Conservation (phyloP, 1,140 invertebrate genomes). For the Agrilus planipennis region DNA sequence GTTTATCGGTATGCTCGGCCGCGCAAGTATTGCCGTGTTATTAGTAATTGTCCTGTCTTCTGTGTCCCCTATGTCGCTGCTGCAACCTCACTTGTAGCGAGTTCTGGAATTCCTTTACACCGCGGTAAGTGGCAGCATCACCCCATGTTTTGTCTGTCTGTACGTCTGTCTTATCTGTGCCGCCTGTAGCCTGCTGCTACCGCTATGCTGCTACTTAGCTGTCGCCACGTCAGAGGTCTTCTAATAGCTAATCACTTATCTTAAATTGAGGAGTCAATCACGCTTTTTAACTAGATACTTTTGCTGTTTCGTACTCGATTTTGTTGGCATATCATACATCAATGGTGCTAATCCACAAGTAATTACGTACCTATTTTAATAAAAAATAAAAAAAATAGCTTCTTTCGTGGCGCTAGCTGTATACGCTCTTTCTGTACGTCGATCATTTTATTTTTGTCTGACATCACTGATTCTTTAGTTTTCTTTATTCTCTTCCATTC, state of each 20-base stretch:
- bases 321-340: no score
- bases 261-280: no score
- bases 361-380: slow-evolving; percentile 7
- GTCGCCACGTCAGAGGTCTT: no score
- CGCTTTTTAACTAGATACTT: no score
- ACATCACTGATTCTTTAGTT: no score
- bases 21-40: slow-evolving; percentile 44
- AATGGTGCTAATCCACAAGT: no score
- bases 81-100: slow-evolving; percentile 65
- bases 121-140: slow-evolving; percentile 80
- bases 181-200: slow-evolving; percentile 29
- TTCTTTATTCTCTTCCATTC: no score
- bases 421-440: no score
- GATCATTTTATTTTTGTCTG: no score
- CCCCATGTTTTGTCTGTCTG: slow-evolving; percentile 32
- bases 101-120: slow-evolving; percentile 94
- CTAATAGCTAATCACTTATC: no score
- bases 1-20: background rate
- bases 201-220: slow-evolving; percentile 17
- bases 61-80: slow-evolving; percentile 61
- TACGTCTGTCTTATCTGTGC: slow-evolving; percentile 33
- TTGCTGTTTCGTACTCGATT: no score
- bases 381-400: slow-evolving; percentile 4
- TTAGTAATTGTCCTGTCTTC: slow-evolving; percentile 59
- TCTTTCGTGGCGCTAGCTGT: no score